Conservation (phyloP, 2,888 invertebrate species). For the Dasypolia templi region DNA sequence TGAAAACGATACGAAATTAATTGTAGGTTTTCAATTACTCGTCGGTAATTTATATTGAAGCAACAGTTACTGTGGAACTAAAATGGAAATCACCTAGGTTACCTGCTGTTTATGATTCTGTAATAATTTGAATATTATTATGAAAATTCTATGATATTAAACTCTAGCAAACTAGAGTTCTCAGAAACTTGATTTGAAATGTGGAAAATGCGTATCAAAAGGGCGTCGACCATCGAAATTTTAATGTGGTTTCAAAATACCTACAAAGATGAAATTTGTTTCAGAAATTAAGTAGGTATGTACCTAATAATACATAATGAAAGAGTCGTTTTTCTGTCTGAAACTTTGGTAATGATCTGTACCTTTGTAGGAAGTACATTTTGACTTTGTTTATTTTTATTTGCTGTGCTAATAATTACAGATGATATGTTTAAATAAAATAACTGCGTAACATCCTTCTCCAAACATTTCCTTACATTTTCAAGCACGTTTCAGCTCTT, state of each 20-base stretch:
- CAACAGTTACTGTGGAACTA: background rate
- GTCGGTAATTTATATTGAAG: background rate
- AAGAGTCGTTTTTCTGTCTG: background rate
- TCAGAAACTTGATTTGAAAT: background rate
- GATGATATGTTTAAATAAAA: background rate
- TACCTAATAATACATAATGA: background rate
- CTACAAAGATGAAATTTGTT: too few relatives aligned
- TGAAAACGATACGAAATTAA: slow-evolving; percentile 15
- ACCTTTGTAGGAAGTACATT: background rate
- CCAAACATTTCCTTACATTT: slow-evolving; percentile 1
- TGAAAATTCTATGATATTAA: slow-evolving; percentile 14
- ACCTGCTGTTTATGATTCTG: slow-evolving; percentile 1
- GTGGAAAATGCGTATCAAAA: too few relatives aligned
- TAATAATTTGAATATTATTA: slow-evolving; percentile 18
- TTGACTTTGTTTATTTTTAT: background rate
- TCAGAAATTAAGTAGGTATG: background rate
- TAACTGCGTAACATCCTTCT: background rate
- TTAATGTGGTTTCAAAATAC: too few relatives aligned
- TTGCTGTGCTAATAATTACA: background rate
- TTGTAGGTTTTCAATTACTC: slow-evolving; percentile 4
- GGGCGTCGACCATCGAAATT: too few relatives aligned
- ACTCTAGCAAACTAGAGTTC: background rate
- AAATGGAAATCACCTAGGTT: background rate
- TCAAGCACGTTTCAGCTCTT: background rate
- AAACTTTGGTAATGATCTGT: background rate